A percentile compares a stretch with the other conserved stretches of the same genome.
Conservation (phyloP, 2,113 vertebrate species). For the Heterocephalus glaber region DNA sequence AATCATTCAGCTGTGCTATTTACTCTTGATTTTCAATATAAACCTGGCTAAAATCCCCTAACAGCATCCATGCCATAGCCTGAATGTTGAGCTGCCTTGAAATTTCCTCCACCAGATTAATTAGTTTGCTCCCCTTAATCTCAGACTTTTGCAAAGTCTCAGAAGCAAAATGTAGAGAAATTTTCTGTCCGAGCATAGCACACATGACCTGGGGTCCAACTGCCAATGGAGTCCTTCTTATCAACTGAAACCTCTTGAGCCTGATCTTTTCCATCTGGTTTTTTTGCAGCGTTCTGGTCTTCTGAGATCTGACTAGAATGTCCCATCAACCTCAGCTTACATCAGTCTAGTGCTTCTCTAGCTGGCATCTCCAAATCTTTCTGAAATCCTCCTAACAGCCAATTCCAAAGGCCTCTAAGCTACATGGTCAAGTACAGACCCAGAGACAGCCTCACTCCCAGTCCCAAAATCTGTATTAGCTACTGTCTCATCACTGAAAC, state of each 20-base stretch:
- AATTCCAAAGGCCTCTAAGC: neutral
- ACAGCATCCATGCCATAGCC: neutral
- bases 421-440: neutral
- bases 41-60: neutral
- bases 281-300: neutral
- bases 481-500: neutral
- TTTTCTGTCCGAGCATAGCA: neutral
- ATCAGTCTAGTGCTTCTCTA: neutral
- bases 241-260: neutral
- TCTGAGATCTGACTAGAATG: neutral
- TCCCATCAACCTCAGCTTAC: neutral
- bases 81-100: neutral
- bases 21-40: neutral
- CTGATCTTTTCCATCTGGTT: neutral
- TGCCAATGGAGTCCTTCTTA: neutral
- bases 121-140: neutral
- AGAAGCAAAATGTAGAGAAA: neutral
- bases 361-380: neutral
- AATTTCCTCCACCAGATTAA: neutral
- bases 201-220: neutral
- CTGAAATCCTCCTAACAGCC: neutral
- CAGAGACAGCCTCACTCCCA: neutral
- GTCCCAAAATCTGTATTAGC: neutral
- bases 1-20: neutral
- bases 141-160: neutral